Evolutionary conservation across 2,888 invertebrate species (phyloP).

Genomic region (Automeris io): DNA sequence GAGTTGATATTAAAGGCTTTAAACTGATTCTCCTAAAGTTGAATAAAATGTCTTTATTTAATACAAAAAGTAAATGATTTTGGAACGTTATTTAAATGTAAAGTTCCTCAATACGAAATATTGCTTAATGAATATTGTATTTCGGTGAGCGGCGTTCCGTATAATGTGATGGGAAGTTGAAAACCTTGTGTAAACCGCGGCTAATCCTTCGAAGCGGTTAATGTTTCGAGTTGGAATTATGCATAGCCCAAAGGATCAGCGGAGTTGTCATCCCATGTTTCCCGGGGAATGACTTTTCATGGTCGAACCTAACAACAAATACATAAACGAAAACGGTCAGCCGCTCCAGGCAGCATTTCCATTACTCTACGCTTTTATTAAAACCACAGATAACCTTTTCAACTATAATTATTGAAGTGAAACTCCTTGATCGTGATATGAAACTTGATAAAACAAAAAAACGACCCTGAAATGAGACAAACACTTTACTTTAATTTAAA

Average conservation of each 20-base stretch:
- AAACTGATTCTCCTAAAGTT: too few relatives aligned
- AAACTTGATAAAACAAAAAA: too few relatives aligned
- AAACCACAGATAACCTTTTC: too few relatives aligned
- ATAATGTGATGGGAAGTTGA: conserved; percentile 38
- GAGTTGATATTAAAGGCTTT: too few relatives aligned
- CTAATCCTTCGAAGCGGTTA: conserved; percentile 61
- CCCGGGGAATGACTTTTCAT: conserved; percentile 48
- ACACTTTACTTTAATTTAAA: too few relatives aligned
- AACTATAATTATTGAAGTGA: too few relatives aligned
- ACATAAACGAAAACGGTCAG: conserved; percentile 18
- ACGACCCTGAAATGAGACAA: too few relatives aligned
- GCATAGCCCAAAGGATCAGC: conserved; percentile 65
- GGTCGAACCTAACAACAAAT: conserved; percentile 40
- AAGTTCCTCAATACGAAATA: conserved; percentile 3
- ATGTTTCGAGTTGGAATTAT: conserved; percentile 67
- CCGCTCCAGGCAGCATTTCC: conserved; percentile 16
- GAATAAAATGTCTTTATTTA: too few relatives aligned
- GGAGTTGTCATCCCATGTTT: conserved; percentile 59
- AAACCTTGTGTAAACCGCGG: conserved; percentile 58
- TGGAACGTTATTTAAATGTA: not conserved
- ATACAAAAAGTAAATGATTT: too few relatives aligned
- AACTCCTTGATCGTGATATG: too few relatives aligned
- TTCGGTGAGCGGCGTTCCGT: conserved; percentile 12
- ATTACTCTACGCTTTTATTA: too few relatives aligned
- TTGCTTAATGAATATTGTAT: conserved; percentile 14